Percentiles rank a stretch among this genome's conserved stretches.
These are phyloP conservation scores for Conus ventricosus DNA, from an alignment of 1,140 invertebrate species.

Conservation along the genomic window DNA sequence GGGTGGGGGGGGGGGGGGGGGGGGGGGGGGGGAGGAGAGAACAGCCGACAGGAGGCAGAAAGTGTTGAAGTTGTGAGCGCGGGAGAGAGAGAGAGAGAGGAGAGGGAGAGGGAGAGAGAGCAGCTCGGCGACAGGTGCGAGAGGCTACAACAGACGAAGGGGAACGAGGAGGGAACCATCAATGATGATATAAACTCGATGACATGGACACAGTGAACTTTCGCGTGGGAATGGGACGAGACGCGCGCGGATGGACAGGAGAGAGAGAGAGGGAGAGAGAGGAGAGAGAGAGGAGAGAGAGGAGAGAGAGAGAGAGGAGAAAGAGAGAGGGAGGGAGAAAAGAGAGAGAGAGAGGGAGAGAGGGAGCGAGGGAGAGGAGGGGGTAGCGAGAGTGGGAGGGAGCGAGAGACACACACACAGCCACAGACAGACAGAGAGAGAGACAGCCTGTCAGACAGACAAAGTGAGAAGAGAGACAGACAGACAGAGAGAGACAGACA, in stretches of 20 bases:
- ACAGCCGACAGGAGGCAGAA: background rate
- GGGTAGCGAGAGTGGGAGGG: background rate
- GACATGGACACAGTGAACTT: no score
- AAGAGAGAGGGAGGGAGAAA: background rate
- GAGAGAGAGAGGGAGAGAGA: background rate
- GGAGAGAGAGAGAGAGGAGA: background rate
- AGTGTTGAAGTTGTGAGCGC: no score
- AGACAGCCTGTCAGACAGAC: background rate
- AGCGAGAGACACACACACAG: background rate
- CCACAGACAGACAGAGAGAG: background rate
- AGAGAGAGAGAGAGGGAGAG: constrained; percentile 3
- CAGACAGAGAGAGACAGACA: background rate
- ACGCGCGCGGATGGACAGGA: background rate
- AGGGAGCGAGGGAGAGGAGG: background rate
- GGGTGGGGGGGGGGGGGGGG: background rate
- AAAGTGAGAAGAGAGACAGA: background rate
- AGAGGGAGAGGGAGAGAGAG: background rate
- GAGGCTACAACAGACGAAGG: no score
- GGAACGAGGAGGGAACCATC: no score
- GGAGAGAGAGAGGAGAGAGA: background rate
- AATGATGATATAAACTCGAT: no score
- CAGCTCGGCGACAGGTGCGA: no score
- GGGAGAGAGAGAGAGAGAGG: background rate
- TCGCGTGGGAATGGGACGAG: no score
- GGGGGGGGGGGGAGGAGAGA: background rate